Evolutionary conservation across 2,797 vertebrate genomes (phyloP).

Genomic region (Syngnathus rostellatus): DNA sequence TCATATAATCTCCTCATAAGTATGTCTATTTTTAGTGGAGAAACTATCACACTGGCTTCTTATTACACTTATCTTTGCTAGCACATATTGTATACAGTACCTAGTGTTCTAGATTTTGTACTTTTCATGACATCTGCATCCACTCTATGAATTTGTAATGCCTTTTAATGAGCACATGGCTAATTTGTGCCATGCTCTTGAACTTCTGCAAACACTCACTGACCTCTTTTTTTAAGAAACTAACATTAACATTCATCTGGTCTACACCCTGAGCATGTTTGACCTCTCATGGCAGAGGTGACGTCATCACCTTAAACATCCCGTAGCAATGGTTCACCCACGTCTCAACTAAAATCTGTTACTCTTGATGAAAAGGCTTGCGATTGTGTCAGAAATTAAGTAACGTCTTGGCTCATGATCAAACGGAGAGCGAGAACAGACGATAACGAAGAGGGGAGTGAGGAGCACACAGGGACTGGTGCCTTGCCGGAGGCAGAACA

Average conservation of each 20-base stretch:
- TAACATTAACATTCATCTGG: background rate
- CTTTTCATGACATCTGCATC: slow-evolving; percentile 15
- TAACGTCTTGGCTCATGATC: slow-evolving; percentile 39
- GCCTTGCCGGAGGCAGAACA: slow-evolving; percentile 51
- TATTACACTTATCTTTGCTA: slow-evolving; percentile 27
- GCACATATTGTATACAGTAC: slow-evolving; percentile 18
- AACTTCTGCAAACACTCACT: slow-evolving; percentile 2
- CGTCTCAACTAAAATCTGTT: slow-evolving; percentile 26
- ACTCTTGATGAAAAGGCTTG: slow-evolving; percentile 25
- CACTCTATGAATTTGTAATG: slow-evolving; percentile 1
- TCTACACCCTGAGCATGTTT: slow-evolving; percentile 4
- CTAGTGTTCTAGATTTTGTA: slow-evolving; percentile 19
- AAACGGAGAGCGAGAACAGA: slow-evolving; percentile 33
- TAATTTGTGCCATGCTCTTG: background rate
- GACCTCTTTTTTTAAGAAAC: slow-evolving; percentile 13
- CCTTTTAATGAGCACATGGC: background rate
- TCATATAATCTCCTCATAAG: slow-evolving; percentile 45
- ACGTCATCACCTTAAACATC: slow-evolving; percentile 26
- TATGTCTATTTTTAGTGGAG: slow-evolving; percentile 45
- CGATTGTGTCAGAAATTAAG: slow-evolving; percentile 36
- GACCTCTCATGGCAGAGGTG: slow-evolving; percentile 13
- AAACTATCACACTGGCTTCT: slow-evolving; percentile 33
- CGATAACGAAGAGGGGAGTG: slow-evolving; percentile 25
- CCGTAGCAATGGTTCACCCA: slow-evolving; percentile 23
- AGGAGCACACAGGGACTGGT: slow-evolving; percentile 33